phyloP scores from a whole-genome alignment of 2,113 vertebrate species.

The Grantiella picta region DNA sequence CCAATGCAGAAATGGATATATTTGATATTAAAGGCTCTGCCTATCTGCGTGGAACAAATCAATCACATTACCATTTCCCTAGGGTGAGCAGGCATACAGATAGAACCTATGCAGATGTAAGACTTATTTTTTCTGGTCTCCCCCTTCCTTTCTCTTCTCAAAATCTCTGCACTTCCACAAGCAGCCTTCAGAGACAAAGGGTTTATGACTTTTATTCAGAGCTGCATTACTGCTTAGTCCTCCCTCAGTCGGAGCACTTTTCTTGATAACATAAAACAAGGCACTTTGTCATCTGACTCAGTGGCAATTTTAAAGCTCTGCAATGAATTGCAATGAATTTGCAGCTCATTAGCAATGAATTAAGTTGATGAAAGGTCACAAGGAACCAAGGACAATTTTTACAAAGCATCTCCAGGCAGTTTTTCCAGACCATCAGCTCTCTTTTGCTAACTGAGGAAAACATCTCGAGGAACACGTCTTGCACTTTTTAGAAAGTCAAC shows the following conservation, averaged over 20 bases:
- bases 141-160: neutral
- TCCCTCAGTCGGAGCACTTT: neutral
- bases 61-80: neutral
- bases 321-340: conserved; percentile 12
- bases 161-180: neutral
- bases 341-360: conserved; percentile 36
- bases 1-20: neutral
- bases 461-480: neutral
- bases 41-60: neutral
- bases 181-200: neutral
- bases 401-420: conserved; percentile 2
- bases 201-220: neutral
- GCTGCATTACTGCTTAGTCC: neutral
- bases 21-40: neutral
- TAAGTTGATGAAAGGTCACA: conserved; percentile 32
- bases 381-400: conserved; percentile 33
- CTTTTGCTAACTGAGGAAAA: neutral
- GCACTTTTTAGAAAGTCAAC: neutral
- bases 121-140: neutral
- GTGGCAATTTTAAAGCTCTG: conserved; percentile 15
- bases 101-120: neutral
- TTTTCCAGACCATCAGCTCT: conserved; percentile 2
- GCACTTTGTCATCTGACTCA: neutral
- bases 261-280: neutral
- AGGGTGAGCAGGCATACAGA: neutral